Evolutionary conservation across 2,113 vertebrate genomes (phyloP).

Genomic region (Fulmarus glacialis): DNA sequence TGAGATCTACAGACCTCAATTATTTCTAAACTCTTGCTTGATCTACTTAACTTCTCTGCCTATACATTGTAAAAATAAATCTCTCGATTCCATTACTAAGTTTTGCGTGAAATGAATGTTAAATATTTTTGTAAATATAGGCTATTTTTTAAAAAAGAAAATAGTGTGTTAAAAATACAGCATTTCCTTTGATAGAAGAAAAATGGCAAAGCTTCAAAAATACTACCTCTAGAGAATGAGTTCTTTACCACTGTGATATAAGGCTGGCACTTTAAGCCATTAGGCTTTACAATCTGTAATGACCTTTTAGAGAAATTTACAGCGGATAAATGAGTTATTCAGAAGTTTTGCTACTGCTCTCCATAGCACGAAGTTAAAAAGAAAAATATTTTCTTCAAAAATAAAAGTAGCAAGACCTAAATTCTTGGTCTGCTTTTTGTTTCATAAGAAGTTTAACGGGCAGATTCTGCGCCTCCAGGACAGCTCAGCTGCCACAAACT

Average conservation of each 20-base stretch:
- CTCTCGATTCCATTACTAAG: not conserved
- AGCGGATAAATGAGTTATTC: conserved; percentile 13
- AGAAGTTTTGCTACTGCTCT: conserved; percentile 13
- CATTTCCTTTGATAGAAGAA: not conserved
- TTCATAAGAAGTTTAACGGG: not conserved
- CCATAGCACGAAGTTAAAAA: not conserved
- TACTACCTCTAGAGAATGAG: not conserved
- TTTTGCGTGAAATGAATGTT: not conserved
- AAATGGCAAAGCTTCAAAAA: conserved; percentile 37
- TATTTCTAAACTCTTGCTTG: conserved; percentile 23
- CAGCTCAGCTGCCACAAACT: not conserved
- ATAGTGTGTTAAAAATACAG: not conserved
- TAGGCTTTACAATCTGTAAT: conserved; percentile 11
- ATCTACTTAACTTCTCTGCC: conserved; percentile 4
- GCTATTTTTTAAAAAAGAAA: not conserved
- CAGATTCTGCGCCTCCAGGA: not conserved
- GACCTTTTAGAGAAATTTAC: conserved; percentile 29
- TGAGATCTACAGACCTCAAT: conserved; percentile 29
- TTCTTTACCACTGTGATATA: not conserved
- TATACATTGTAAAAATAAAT: conserved; percentile 30
- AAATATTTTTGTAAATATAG: conserved; percentile 5
- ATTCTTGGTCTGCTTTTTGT: not conserved
- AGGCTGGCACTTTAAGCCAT: conserved; percentile 13
- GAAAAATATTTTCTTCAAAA: not conserved
- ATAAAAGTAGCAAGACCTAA: not conserved